phyloP scores from a whole-genome alignment of 2,797 vertebrate species.

The Sebastes hubbsi region DNA sequence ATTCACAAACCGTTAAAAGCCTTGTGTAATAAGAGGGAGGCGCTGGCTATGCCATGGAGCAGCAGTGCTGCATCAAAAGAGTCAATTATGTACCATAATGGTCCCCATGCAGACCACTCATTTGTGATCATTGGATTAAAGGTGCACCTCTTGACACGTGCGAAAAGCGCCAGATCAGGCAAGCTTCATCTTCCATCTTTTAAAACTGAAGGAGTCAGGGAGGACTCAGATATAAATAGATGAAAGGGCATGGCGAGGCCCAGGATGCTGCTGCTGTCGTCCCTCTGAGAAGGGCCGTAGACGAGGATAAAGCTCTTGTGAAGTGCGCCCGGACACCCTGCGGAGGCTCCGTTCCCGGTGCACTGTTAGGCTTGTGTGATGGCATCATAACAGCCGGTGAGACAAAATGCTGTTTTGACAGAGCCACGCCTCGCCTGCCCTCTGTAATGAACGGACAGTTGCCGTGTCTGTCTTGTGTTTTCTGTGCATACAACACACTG shows the following conservation, averaged over 20 bases:
- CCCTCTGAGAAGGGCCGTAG: fast-evolving
- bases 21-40: background rate
- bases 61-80: no score
- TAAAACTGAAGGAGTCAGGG: no score
- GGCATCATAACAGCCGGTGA: background rate
- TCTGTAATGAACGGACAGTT: background rate
- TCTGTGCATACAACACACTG: background rate
- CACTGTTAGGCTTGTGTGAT: background rate
- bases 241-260: background rate
- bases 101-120: no score
- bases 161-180: no score
- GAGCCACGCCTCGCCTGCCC: background rate
- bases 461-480: background rate
- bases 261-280: background rate
- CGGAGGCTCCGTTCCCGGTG: background rate
- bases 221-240: no score
- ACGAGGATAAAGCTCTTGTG: background rate
- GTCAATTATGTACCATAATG: no score
- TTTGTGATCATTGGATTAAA: no score
- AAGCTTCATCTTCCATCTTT: no score
- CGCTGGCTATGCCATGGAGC: background rate
- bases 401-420: background rate
- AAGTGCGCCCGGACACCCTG: no score
- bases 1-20: background rate
- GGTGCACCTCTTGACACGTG: no score